phyloP scores from a whole-genome alignment of 1,140 invertebrate species.

The Semibalanus balanoides region DNA sequence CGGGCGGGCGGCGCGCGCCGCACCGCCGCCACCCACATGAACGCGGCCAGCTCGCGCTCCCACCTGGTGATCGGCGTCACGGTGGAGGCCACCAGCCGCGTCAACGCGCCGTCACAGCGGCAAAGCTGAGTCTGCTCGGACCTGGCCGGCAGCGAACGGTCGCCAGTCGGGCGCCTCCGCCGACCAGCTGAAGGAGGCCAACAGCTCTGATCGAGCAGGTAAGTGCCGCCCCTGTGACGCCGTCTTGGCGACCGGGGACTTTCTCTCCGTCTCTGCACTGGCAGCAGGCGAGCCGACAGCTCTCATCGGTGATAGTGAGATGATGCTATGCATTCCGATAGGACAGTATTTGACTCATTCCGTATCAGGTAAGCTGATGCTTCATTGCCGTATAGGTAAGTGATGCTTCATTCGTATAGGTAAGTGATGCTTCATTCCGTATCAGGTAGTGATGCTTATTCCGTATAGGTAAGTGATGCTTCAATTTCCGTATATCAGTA shows the following conservation, averaged over 20 bases:
- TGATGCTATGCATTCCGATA: conserved; percentile 15
- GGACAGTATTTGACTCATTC: too few relatives aligned
- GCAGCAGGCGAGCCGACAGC: too few relatives aligned
- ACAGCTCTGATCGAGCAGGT: conserved; percentile 31
- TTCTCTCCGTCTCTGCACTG: conserved; percentile 30
- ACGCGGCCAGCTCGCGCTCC: conserved; percentile 39
- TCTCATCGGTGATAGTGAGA: conserved; percentile 27
- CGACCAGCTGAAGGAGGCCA: conserved; percentile 39
- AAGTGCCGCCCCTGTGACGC: too few relatives aligned
- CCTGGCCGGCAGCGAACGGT: conserved; percentile 48
- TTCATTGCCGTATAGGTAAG: conserved; percentile 30
- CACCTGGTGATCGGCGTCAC: conserved; percentile 38
- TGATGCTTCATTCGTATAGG: too few relatives aligned
- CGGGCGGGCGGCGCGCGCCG: conserved; percentile 33
- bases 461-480: background rate
- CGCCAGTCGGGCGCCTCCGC: conserved; percentile 41
- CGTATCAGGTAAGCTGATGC: too few relatives aligned
- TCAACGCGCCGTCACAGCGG: conserved; percentile 34
- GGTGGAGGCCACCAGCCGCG: conserved; percentile 32
- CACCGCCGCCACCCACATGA: conserved; percentile 37
- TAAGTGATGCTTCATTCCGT: too few relatives aligned
- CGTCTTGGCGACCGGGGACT: too few relatives aligned
- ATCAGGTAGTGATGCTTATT: background rate
- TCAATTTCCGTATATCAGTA: too few relatives aligned
- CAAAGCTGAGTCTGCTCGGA: conserved; percentile 45